Conservation (phyloP, 1,140 invertebrate species). For the Drosophila repletoides region DNA sequence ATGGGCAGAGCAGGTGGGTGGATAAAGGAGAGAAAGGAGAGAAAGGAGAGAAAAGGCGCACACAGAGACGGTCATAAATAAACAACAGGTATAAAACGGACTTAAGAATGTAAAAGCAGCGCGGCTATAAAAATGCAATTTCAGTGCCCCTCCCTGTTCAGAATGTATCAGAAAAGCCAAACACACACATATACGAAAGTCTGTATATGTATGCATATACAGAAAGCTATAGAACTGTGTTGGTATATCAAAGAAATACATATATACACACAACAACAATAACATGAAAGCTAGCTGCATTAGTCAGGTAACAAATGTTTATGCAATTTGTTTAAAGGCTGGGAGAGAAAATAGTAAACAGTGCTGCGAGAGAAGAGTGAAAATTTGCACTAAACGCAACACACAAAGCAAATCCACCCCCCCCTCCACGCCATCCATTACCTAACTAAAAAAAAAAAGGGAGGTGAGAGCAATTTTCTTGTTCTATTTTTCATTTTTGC, state of each 20-base stretch:
- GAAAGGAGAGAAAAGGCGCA: slow-evolving; percentile 6
- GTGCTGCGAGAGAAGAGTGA: slow-evolving; percentile 25
- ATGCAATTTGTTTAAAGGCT: slow-evolving; percentile 57
- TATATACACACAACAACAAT: no score
- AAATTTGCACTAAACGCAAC: slow-evolving; percentile 44
- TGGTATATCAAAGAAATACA: slow-evolving; percentile 22
- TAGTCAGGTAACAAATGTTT: slow-evolving; percentile 56
- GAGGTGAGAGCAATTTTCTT: slow-evolving; percentile 22
- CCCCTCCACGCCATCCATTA: neutral
- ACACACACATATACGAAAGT: slow-evolving; percentile 4
- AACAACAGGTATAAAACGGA: slow-evolving; percentile 65
- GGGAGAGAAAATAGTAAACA: slow-evolving; percentile 37
- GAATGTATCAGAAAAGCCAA: neutral
- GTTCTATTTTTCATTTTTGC: neutral
- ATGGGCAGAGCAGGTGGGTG: slow-evolving; percentile 15
- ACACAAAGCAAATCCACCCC: slow-evolving; percentile 34
- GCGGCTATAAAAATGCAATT: slow-evolving; percentile 56
- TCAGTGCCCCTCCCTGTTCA: neutral
- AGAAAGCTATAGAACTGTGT: no score
- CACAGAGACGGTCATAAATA: slow-evolving; percentile 54
- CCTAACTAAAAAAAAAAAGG: no score
- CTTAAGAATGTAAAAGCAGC: slow-evolving; percentile 53
- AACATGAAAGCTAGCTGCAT: slow-evolving; percentile 40
- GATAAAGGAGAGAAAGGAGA: neutral
- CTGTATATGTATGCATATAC: slow-evolving; percentile 1